Evolutionary conservation across 2,888 invertebrate genomes (phyloP).

Genomic region (Phrixothrix hirtus): DNA sequence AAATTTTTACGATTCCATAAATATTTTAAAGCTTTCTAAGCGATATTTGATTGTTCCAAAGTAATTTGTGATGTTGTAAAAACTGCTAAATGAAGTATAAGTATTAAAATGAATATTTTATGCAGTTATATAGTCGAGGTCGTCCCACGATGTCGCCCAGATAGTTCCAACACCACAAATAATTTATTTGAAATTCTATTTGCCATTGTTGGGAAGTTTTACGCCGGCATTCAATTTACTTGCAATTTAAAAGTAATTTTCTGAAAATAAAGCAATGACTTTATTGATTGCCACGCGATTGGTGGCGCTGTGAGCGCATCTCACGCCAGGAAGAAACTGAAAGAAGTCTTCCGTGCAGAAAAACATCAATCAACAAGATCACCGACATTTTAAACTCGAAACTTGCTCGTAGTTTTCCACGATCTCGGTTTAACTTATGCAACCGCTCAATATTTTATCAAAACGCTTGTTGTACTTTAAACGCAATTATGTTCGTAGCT

Average conservation of each 20-base stretch:
- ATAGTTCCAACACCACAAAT: neutral
- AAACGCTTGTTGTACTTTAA: too few species aligned
- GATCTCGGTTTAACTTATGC: constrained; percentile 20
- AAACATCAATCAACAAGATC: constrained; percentile 44
- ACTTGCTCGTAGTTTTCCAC: constrained; percentile 19
- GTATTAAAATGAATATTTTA: neutral
- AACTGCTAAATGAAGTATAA: too few species aligned
- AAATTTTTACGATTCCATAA: neutral
- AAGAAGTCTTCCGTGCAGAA: constrained; percentile 40
- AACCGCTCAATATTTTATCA: constrained; percentile 16
- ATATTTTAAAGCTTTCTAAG: neutral
- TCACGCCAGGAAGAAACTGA: constrained; percentile 25
- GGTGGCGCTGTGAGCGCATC: constrained; percentile 29
- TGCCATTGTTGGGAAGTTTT: constrained; percentile 39
- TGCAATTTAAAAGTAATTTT: constrained; percentile 48
- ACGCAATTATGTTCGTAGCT: too few species aligned
- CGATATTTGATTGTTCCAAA: too few species aligned
- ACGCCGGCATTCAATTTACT: constrained; percentile 46
- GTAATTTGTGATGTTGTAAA: too few species aligned
- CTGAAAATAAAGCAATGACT: constrained; percentile 43
- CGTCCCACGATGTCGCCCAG: neutral
- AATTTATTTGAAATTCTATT: constrained; percentile 24
- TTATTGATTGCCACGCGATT: constrained; percentile 39
- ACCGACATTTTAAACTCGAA: constrained; percentile 21
- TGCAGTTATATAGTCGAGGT: neutral